Percentiles rank a stretch among this genome's conserved stretches.
Evolutionary conservation across 2,113 vertebrate genomes (phyloP).

Genomic region (Promerops cafer): DNA sequence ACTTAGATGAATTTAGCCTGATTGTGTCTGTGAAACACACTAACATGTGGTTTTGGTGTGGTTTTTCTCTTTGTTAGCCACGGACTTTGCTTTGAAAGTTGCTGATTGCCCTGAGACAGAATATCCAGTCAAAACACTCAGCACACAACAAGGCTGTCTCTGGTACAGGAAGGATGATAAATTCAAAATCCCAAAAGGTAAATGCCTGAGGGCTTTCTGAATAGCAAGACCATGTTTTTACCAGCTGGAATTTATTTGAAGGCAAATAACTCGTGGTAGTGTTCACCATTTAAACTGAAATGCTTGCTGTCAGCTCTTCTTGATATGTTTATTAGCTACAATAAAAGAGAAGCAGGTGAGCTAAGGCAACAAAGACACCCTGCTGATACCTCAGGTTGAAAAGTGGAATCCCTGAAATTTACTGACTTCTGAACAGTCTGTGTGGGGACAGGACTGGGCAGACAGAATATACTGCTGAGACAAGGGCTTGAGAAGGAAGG

Average conservation of each 20-base stretch:
- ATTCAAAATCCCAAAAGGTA: conserved; percentile 98
- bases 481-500: neutral
- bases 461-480: neutral
- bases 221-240: neutral
- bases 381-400: neutral
- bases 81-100: conserved; percentile 88
- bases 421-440: neutral
- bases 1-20: neutral
- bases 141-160: conserved; percentile 81
- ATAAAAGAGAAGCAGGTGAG: neutral
- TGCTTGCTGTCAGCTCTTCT: neutral
- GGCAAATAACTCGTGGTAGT: neutral
- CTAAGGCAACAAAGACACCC: neutral
- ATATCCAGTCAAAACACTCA: conserved; percentile 82
- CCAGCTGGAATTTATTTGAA: neutral
- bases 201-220: neutral
- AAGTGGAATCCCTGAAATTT: neutral
- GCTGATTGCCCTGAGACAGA: conserved; percentile 88
- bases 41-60: neutral
- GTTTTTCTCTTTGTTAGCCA: conserved; percentile 71
- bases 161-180: conserved; percentile 98
- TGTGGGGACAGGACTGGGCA: neutral
- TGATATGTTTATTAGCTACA: neutral
- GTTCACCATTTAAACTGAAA: neutral
- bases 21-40: neutral